Evolutionary conservation across 2,797 vertebrate genomes (phyloP), one percentile per base, ranked within the genome.

Genomic region (Molossus alvarezi): DNA sequence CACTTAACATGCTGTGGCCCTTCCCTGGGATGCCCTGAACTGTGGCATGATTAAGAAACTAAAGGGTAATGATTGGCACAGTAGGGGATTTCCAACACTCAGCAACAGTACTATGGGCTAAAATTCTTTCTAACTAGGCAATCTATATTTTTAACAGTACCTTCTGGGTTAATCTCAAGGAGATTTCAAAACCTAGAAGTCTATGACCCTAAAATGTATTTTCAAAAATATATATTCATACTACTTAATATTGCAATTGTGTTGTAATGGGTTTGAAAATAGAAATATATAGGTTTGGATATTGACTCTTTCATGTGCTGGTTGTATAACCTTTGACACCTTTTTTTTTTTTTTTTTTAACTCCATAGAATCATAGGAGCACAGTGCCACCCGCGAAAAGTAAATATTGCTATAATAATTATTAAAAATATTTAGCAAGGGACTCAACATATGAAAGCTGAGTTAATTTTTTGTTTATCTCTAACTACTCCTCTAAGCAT

Each of bases 141-240:
- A 57, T 10, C 51, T 58, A 27, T 37, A 48, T n/a, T 87, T 95
- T 95, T 94, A 77, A 51, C 73, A 82, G 60, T 33, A 77, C 14
- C 25, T 76, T 76, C 53, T 81, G 20, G 13, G 72, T 71, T 82
- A 73, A 83, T 75, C 14, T n/a, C 12, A 67, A 76, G 51, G 75
- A 33, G 0, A 29, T 90, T 69, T 72, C 29, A 13, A 87, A 92
- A 69, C 15, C 53, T 51, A 76, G 7, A 71, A 65, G 1, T 72
- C 45, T 84, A 37, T 75, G 37, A 51, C 25, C 83, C 23, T 83
- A 71, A 89, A 76, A 41, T 41, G 7, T 53, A 58, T 84, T 88
- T 82, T 33, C 45, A 72, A 83, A 73, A 95, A 45, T 27, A 87
- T 15, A 9, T 3, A 55, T 51, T 77, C 80, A 45, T 62, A 55